A percentile compares a stretch with the other conserved stretches of the same genome.
These are phyloP conservation scores for Bovichtus variegatus DNA, from an alignment of 2,797 vertebrate genomes.

Conservation along the genomic window DNA sequence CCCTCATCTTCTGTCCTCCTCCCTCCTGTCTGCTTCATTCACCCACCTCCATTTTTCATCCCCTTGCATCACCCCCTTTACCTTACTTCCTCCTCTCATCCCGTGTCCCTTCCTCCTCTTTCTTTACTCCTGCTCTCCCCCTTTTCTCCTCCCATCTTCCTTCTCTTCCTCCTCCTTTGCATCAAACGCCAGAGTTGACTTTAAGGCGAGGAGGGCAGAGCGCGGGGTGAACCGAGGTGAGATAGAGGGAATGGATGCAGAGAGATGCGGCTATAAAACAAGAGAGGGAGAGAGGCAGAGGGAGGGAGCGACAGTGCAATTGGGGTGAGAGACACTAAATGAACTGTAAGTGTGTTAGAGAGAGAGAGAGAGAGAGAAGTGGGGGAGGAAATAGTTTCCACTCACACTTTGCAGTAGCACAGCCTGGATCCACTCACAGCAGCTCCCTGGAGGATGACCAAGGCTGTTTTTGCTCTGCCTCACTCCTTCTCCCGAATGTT, in stretches of 20 bases:
- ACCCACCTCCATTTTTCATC: constrained; percentile 37
- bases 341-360: constrained; percentile 50
- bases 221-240: constrained; percentile 60
- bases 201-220: constrained; percentile 54
- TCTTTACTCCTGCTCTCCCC: not conserved
- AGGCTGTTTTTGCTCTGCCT: constrained; percentile 57
- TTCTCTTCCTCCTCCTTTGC: constrained; percentile 1
- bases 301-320: constrained; percentile 49
- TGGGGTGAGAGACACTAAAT: constrained; percentile 66
- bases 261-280: constrained; percentile 29
- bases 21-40: constrained; percentile 28
- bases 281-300: constrained; percentile 38
- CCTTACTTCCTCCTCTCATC: constrained; percentile 18
- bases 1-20: constrained; percentile 40
- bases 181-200: constrained; percentile 49
- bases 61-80: constrained; percentile 20
- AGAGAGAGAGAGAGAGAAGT: constrained; percentile 13
- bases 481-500: constrained; percentile 68
- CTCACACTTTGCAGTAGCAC: constrained; percentile 58
- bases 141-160: not conserved
- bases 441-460: constrained; percentile 71
- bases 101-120: constrained; percentile 1
- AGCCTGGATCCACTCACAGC: constrained; percentile 76
- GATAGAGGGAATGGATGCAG: constrained; percentile 20
- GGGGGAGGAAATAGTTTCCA: constrained; percentile 71